These are phyloP conservation scores for Muscicapa striata DNA, from an alignment of 2,797 vertebrate species.

Conservation along the genomic window DNA sequence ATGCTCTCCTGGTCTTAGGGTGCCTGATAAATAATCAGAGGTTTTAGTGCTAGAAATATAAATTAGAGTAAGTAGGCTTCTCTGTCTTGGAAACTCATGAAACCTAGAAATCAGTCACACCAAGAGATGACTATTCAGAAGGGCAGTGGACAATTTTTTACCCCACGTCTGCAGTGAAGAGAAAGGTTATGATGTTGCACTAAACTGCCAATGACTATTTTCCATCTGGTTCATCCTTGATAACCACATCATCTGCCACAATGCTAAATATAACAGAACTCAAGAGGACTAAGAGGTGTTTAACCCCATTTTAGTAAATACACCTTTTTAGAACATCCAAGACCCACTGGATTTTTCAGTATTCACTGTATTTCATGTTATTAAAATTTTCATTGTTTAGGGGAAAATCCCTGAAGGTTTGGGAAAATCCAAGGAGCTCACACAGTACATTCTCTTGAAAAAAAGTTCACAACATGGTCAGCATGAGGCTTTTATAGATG, in stretches of 20 bases:
- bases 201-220: not conserved
- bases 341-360: not conserved
- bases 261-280: not conserved
- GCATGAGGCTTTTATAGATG: not conserved
- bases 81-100: not conserved
- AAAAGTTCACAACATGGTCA: not conserved
- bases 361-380: not conserved
- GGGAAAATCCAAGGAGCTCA: not conserved
- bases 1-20: not conserved
- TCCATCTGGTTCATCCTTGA: not conserved
- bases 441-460: not conserved
- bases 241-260: not conserved
- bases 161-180: not conserved
- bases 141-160: not conserved
- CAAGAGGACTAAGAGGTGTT: not conserved
- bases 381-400: not conserved
- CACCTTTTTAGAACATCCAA: not conserved
- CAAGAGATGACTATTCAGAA: not conserved
- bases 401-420: not conserved
- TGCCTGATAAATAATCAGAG: not conserved
- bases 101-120: not conserved
- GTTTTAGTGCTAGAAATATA: not conserved
- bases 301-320: not conserved
- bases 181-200: not conserved
- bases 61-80: not conserved